Evolutionary conservation across 53 echinoderm and acorn worm genomes (phyloP).

Genomic region (Apostichopus leukothele): DNA sequence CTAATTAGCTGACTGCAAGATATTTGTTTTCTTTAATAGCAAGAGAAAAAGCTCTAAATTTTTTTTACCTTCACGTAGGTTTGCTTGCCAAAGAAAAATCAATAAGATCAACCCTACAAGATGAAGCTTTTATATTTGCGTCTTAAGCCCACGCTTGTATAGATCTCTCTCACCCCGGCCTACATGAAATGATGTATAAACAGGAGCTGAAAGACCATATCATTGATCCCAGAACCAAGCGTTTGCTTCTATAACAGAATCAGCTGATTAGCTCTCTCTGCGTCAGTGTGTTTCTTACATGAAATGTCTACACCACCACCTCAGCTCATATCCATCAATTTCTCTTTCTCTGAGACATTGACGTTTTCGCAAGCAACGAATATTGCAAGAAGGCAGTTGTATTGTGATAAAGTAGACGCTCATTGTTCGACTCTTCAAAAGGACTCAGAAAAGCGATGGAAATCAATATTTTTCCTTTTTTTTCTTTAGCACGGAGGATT

Average conservation of each 20-base stretch:
- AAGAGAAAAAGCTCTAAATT: background rate
- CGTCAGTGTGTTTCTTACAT: background rate
- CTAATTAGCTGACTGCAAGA: too few species aligned
- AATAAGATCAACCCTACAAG: background rate
- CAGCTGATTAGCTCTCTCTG: background rate
- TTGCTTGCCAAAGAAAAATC: background rate
- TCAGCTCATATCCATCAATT: conserved; percentile 31
- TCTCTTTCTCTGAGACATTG: conserved; percentile 10
- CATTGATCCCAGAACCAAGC: background rate
- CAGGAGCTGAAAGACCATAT: background rate
- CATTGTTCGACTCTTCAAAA: conserved; percentile 19
- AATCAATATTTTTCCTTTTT: conserved; percentile 15
- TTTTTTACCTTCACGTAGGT: background rate
- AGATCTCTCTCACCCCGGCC: too few species aligned
- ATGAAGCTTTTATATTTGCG: background rate
- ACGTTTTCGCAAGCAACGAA: conserved; percentile 5
- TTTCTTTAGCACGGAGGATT: background rate
- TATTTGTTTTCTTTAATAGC: background rate
- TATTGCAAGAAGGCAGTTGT: conserved; percentile 18
- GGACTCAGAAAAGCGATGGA: background rate
- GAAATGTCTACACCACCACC: background rate
- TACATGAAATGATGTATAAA: too few species aligned
- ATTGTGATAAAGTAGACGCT: background rate
- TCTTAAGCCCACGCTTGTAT: background rate
- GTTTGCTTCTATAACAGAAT: background rate